A percentile compares a stretch with the other conserved stretches of the same genome.
Evolutionary conservation across 2,113 vertebrate genomes (phyloP).

Genomic region (Cranoglanis bouderius): DNA sequence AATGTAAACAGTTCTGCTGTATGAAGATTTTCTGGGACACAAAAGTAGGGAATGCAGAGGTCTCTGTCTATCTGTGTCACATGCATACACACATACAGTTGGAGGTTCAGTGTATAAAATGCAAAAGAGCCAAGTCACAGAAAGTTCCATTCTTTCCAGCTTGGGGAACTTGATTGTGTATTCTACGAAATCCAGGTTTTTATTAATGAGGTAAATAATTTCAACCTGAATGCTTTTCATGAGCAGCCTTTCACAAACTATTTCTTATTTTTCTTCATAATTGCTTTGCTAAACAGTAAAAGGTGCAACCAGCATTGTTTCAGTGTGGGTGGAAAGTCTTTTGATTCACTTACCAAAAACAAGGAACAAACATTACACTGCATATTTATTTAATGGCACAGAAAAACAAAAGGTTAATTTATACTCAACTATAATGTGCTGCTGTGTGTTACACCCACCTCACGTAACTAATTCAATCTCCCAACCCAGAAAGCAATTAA

Average conservation of each 20-base stretch:
- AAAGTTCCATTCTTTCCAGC: not conserved
- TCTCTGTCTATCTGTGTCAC: slow-evolving; percentile 19
- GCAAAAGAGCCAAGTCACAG: not conserved
- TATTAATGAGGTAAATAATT: not conserved
- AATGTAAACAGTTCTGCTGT: slow-evolving; percentile 18
- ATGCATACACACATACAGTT: slow-evolving; percentile 7
- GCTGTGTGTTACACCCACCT: slow-evolving; percentile 60
- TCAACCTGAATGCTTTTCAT: not conserved
- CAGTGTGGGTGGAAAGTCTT: not conserved
- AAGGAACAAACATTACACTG: slow-evolving; percentile 4
- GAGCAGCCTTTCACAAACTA: not conserved
- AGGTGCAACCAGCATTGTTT: not conserved
- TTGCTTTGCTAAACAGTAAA: not conserved
- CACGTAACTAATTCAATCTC: slow-evolving; percentile 73
- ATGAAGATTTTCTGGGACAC: slow-evolving; percentile 29
- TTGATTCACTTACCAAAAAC: not conserved
- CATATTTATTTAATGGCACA: slow-evolving; percentile 57
- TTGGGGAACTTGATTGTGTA: not conserved
- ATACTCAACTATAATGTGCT: slow-evolving; percentile 62
- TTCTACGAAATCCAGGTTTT: not conserved
- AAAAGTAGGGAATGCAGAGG: slow-evolving; percentile 12
- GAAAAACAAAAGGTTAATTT: slow-evolving; percentile 56
- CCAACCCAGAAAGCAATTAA: slow-evolving; percentile 72
- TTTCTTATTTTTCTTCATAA: not conserved
- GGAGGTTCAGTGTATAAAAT: not conserved